A percentile compares a stretch with the other conserved stretches of the same genome.
These are phyloP conservation scores for Todus mexicanus DNA, from an alignment of 2,797 vertebrate genomes.

Conservation along the genomic window DNA sequence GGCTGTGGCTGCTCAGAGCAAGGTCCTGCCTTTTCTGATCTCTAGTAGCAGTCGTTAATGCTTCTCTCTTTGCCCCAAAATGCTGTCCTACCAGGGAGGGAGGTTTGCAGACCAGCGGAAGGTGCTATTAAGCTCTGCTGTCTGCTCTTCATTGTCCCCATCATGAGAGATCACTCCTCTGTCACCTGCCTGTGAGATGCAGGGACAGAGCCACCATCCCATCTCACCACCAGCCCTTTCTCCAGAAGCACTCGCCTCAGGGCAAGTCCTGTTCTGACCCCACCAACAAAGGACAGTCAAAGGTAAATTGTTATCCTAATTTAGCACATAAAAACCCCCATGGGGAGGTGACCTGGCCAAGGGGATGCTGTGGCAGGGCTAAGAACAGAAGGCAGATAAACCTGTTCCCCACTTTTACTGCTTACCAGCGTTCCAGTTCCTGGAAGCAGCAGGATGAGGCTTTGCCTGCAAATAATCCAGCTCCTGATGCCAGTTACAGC, in stretches of 20 bases:
- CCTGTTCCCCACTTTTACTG: neutral
- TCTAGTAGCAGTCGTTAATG: neutral
- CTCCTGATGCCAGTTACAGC: neutral
- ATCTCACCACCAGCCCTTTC: neutral
- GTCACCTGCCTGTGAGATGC: neutral
- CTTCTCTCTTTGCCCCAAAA: neutral
- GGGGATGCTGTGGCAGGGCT: neutral
- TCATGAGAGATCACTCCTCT: neutral
- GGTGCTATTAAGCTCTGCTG: neutral
- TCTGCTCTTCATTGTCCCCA: neutral
- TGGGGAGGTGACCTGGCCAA: neutral
- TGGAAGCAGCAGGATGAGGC: neutral
- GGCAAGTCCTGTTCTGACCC: neutral
- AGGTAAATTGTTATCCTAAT: neutral
- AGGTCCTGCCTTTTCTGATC: neutral
- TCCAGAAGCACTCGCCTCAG: neutral
- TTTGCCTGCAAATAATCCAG: neutral
- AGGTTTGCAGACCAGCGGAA: neutral
- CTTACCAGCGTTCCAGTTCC: neutral
- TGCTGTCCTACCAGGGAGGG: neutral
- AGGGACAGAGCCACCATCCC: neutral
- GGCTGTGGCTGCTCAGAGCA: neutral
- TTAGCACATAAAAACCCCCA: neutral
- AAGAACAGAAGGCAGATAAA: neutral
- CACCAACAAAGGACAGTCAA: neutral